A percentile compares a stretch with the other conserved stretches of the same genome.
These are phyloP conservation scores for Leptura quadrifasciata DNA, from an alignment of 2,888 invertebrate genomes.

Conservation along the genomic window DNA sequence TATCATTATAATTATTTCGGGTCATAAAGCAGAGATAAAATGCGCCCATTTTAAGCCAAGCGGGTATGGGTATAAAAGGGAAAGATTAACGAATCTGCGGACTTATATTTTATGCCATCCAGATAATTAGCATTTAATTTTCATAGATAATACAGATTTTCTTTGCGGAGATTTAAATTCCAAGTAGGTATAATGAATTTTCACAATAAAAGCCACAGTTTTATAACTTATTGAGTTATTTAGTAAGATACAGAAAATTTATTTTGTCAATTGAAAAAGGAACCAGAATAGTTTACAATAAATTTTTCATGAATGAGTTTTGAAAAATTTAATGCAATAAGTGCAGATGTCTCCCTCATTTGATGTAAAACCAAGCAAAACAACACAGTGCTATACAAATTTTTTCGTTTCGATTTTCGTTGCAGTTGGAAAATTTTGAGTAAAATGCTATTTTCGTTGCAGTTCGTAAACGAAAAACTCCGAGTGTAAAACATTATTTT, in stretches of 20 bases:
- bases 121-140: constrained; percentile 33
- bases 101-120: constrained; percentile 10
- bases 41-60: not conserved
- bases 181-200: not conserved
- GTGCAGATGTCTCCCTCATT: too few species aligned
- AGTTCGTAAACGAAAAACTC: too few species aligned
- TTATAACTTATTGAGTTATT: not conserved
- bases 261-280: not conserved
- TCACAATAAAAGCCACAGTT: not conserved
- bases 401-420: too few species aligned
- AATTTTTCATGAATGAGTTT: not conserved
- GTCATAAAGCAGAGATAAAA: constrained; percentile 32
- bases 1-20: constrained; percentile 35
- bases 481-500: too few species aligned
- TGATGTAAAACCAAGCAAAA: too few species aligned
- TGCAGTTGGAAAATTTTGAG: too few species aligned
- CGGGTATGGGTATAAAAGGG: not conserved
- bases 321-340: too few species aligned
- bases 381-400: too few species aligned
- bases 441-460: too few species aligned
- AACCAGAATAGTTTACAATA: not conserved
- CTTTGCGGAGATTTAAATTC: not conserved
- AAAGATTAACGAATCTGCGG: constrained; percentile 16
- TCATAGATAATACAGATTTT: constrained; percentile 12
- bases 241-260: too few species aligned